These are phyloP conservation scores for Gymnobelideus leadbeateri DNA, from an alignment of 2,113 vertebrate genomes.

Conservation along the genomic window DNA sequence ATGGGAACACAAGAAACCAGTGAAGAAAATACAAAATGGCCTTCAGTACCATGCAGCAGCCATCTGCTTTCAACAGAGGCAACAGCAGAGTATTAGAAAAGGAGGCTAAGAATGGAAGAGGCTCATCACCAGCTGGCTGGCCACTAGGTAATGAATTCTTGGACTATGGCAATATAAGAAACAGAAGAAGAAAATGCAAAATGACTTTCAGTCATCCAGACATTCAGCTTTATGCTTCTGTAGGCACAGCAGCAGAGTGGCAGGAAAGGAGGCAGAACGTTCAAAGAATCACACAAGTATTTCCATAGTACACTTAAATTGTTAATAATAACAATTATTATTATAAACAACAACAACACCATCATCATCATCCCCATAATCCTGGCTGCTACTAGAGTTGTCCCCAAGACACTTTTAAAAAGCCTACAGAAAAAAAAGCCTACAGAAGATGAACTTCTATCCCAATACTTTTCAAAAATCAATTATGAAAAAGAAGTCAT, in stretches of 20 bases:
- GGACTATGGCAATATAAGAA: background rate
- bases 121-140: slow-evolving; percentile 1
- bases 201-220: background rate
- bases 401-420: background rate
- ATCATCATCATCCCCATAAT: background rate
- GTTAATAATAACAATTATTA: background rate
- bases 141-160: background rate
- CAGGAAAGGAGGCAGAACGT: background rate
- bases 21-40: background rate
- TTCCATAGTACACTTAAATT: background rate
- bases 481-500: background rate
- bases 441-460: background rate
- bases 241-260: background rate
- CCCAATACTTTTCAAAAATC: background rate
- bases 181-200: background rate
- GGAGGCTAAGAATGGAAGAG: background rate
- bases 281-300: background rate
- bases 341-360: background rate
- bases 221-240: background rate
- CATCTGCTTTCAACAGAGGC: background rate
- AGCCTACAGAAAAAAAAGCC: background rate
- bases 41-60: background rate
- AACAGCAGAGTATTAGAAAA: background rate
- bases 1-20: background rate
- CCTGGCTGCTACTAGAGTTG: background rate